phyloP scores from a whole-genome alignment of 2,888 invertebrate species.

The Euspilapteryx auroguttella region DNA sequence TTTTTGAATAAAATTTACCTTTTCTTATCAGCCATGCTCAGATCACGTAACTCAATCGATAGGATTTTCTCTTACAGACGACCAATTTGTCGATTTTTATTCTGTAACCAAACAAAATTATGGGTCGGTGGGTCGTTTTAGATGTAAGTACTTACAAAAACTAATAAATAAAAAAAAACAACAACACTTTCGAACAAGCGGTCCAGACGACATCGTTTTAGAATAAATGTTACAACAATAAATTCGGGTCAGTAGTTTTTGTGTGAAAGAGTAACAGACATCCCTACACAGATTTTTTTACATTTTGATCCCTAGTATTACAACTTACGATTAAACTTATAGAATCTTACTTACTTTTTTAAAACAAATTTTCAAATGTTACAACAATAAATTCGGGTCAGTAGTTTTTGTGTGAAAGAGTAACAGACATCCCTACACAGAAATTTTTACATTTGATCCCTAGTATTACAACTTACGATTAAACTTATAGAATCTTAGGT shows the following conservation, averaged over 20 bases:
- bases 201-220: no score
- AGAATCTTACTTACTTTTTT: neutral
- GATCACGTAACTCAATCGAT: no score
- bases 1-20: no score
- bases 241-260: neutral
- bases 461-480: neutral
- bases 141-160: no score
- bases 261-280: neutral
- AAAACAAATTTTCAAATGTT: neutral
- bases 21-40: no score
- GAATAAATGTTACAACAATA: neutral
- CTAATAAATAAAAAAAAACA: no score
- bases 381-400: neutral
- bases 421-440: neutral
- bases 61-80: no score
- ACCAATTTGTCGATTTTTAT: no score
- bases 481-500: neutral
- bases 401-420: constrained; percentile 1
- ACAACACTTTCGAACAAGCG: no score
- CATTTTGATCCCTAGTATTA: neutral
- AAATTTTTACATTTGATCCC: neutral
- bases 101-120: no score
- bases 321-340: neutral
- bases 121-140: no score
- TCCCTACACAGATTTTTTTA: neutral